phyloP scores from a whole-genome alignment of 2,797 vertebrate genomes.

The Tamandua tetradactyla region DNA sequence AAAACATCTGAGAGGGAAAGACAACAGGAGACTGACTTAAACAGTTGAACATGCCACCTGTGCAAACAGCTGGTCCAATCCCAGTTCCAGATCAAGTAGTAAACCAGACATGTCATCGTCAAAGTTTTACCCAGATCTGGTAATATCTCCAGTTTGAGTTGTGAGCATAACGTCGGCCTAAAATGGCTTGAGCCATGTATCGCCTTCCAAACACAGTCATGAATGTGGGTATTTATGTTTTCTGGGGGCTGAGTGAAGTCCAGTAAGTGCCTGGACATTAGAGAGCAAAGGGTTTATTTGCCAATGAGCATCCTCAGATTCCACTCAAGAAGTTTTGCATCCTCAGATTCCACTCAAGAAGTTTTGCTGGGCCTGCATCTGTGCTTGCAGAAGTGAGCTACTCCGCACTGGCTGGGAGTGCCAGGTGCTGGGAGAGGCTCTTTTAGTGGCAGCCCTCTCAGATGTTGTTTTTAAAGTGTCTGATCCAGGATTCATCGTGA shows the following conservation, averaged over 20 bases:
- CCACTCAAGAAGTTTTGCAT: neutral
- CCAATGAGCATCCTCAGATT: neutral
- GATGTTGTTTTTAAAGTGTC: conserved; percentile 70
- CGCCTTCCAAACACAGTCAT: neutral
- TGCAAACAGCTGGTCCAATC: too few species aligned
- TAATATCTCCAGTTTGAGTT: too few species aligned
- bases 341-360: neutral
- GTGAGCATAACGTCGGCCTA: too few species aligned
- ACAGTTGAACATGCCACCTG: neutral
- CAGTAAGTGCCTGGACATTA: neutral
- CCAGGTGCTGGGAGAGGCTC: conserved; percentile 59
- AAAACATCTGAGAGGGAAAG: neutral
- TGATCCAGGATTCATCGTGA: conserved; percentile 74
- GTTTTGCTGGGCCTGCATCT: neutral
- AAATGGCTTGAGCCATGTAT: too few species aligned
- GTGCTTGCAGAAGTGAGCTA: conserved; percentile 60
- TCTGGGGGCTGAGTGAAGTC: neutral
- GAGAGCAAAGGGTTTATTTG: neutral
- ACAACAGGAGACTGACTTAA: neutral
- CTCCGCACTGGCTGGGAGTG: neutral
- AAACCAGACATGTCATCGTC: too few species aligned
- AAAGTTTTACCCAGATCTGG: too few species aligned
- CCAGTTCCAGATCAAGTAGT: too few species aligned
- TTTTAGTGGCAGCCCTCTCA: conserved; percentile 75
- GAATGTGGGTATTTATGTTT: neutral